A percentile compares a stretch with the other conserved stretches of the same genome.
phyloP scores from a whole-genome alignment of 2,888 invertebrate genomes.

The Agrilus mali region DNA sequence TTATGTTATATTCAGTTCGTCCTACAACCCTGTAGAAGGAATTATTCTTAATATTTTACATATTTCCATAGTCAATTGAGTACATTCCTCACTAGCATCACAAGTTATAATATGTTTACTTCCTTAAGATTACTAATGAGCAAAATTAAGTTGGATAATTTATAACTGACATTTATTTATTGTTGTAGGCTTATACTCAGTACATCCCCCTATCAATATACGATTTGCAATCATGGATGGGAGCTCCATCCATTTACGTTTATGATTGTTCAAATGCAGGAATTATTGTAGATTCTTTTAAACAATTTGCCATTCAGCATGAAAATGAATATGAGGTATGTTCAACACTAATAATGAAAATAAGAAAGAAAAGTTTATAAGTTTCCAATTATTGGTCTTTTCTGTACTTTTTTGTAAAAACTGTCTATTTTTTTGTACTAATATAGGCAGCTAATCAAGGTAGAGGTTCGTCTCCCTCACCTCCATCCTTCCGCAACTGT shows the following conservation, averaged over 20 bases:
- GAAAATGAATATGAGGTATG: slow-evolving; percentile 63
- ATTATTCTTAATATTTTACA: too few species aligned
- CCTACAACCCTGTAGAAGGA: too few species aligned
- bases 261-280: slow-evolving; percentile 99
- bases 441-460: slow-evolving; percentile 5
- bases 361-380: neutral
- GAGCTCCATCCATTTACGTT: slow-evolving; percentile 96
- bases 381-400: neutral
- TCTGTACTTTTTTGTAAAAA: neutral
- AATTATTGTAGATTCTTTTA: slow-evolving; percentile 84
- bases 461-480: slow-evolving; percentile 18
- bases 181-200: slow-evolving; percentile 83
- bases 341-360: neutral
- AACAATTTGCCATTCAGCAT: slow-evolving; percentile 82
- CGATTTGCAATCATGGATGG: slow-evolving; percentile 99
- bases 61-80: too few species aligned
- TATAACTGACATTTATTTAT: neutral
- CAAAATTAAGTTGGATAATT: too few species aligned
- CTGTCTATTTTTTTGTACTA: neutral
- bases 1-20: too few species aligned
- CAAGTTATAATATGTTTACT: too few species aligned
- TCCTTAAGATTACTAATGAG: too few species aligned
- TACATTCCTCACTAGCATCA: too few species aligned
- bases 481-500: slow-evolving; percentile 71
- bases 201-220: slow-evolving; percentile 98